Evolutionary conservation across 1,140 invertebrate species (phyloP).

Genomic region (Anadara kagoshimensis): DNA sequence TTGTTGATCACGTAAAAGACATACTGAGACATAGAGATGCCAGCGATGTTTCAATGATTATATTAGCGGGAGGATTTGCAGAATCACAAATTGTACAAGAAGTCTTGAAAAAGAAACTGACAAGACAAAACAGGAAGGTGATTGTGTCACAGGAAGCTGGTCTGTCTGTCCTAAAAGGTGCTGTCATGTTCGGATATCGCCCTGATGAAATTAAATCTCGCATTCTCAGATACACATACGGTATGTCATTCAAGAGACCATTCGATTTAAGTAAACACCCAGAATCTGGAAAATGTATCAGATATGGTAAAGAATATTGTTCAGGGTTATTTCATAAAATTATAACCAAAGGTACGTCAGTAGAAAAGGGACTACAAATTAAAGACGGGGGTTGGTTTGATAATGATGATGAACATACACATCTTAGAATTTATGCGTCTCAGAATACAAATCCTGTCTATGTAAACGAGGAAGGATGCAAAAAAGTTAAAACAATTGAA

Average conservation of each 20-base stretch:
- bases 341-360: slow-evolving; percentile 17
- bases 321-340: slow-evolving; percentile 26
- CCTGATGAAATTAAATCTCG: too few relatives aligned
- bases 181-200: too few relatives aligned
- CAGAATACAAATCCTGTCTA: slow-evolving; percentile 8
- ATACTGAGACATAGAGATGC: too few relatives aligned
- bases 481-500: slow-evolving; percentile 7
- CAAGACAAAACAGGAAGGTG: slow-evolving; percentile 21
- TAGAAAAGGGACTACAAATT: slow-evolving; percentile 11
- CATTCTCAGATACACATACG: slow-evolving; percentile 36
- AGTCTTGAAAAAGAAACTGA: slow-evolving; percentile 7
- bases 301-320: slow-evolving; percentile 20
- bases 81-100: slow-evolving; percentile 32
- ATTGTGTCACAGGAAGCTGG: slow-evolving; percentile 36
- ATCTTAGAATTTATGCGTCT: slow-evolving; percentile 25
- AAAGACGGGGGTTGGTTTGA: too few relatives aligned
- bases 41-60: too few relatives aligned
- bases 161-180: slow-evolving; percentile 44
- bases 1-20: too few relatives aligned
- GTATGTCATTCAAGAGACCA: neutral
- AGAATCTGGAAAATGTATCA: neutral
- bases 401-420: slow-evolving; percentile 8
- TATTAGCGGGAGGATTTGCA: slow-evolving; percentile 47
- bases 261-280: slow-evolving; percentile 24
- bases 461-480: slow-evolving; percentile 16